Percentiles rank a stretch among this genome's conserved stretches.
phyloP scores from a whole-genome alignment of 2,888 invertebrate genomes.

The Metacarcinus magister region DNA sequence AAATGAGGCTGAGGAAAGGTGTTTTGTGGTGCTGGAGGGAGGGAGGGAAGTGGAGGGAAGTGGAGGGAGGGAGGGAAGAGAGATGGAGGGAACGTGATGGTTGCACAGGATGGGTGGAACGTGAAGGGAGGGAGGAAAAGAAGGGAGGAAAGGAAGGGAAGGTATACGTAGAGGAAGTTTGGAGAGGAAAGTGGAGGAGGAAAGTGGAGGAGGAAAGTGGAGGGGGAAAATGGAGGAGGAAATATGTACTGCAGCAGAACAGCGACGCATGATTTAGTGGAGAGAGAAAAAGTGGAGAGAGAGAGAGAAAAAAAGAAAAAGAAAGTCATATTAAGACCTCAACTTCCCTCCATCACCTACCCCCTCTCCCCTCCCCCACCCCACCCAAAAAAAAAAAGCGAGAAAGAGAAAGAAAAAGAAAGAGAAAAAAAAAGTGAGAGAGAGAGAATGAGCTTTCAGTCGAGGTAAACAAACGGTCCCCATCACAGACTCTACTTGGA shows the following conservation, averaged over 20 bases:
- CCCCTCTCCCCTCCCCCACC: too few relatives aligned
- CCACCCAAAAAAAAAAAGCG: background rate
- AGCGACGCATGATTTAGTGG: background rate
- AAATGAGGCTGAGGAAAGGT: constrained; percentile 17
- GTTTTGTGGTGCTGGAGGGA: constrained; percentile 39
- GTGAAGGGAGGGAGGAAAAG: background rate
- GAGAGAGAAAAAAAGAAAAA: background rate
- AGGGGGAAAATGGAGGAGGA: background rate
- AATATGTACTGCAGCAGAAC: too few relatives aligned
- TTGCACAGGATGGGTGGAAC: background rate
- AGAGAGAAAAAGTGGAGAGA: background rate
- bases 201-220: background rate
- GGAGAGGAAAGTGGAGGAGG: background rate
- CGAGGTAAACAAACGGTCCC: constrained; percentile 69
- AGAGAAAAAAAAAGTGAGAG: constrained; percentile 35
- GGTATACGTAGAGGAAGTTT: background rate
- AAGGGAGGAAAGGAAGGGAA: background rate
- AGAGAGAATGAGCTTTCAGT: constrained; percentile 66
- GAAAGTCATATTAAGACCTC: constrained; percentile 9
- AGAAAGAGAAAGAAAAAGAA: background rate
- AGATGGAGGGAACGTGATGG: background rate
- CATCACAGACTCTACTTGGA: constrained; percentile 78
- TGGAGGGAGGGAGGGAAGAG: background rate
- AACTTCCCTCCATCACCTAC: constrained; percentile 7
- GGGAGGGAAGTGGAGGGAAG: background rate